phyloP scores from a whole-genome alignment of 64 coral and sea anemone genomes.

The Astreopora myriophthalma region DNA sequence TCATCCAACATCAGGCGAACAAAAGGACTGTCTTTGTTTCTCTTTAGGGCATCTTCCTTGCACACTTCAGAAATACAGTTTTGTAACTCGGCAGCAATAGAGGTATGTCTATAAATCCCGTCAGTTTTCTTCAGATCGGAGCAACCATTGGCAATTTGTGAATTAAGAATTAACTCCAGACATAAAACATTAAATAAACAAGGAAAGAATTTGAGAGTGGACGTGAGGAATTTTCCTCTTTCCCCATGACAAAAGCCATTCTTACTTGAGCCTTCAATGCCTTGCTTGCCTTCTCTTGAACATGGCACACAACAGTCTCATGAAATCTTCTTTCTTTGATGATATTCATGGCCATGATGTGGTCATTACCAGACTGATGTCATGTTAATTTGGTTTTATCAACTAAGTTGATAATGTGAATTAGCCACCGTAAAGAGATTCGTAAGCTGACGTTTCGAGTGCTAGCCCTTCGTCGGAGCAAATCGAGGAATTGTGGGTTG shows the following conservation, averaged over 20 bases:
- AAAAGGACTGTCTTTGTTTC: not conserved
- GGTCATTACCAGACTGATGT: too few species aligned
- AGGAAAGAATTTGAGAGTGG: not conserved
- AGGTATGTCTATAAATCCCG: conserved; percentile 14
- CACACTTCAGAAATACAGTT: not conserved
- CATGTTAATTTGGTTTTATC: too few species aligned
- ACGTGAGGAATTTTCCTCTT: not conserved
- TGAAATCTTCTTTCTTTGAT: too few species aligned
- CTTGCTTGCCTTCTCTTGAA: conserved; percentile 1
- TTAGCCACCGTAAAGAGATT: too few species aligned
- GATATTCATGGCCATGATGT: too few species aligned
- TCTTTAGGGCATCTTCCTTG: not conserved
- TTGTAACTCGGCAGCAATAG: conserved; percentile 29
- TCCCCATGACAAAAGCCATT: not conserved
- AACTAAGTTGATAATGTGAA: too few species aligned
- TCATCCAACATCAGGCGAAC: conserved; percentile 30
- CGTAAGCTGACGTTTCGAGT: too few species aligned
- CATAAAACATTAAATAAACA: conserved; percentile 8
- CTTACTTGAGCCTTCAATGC: conserved; percentile 35
- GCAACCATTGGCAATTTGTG: not conserved
- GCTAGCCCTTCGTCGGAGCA: too few species aligned
- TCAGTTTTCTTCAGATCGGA: conserved; percentile 2
- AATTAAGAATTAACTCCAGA: too few species aligned
- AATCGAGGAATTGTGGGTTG: too few species aligned
- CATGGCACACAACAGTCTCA: not conserved